A percentile compares a stretch with the other conserved stretches of the same genome.
Evolutionary conservation across 2,797 vertebrate species (phyloP).

Genomic region (Tokudaia tokunoshimensis): DNA sequence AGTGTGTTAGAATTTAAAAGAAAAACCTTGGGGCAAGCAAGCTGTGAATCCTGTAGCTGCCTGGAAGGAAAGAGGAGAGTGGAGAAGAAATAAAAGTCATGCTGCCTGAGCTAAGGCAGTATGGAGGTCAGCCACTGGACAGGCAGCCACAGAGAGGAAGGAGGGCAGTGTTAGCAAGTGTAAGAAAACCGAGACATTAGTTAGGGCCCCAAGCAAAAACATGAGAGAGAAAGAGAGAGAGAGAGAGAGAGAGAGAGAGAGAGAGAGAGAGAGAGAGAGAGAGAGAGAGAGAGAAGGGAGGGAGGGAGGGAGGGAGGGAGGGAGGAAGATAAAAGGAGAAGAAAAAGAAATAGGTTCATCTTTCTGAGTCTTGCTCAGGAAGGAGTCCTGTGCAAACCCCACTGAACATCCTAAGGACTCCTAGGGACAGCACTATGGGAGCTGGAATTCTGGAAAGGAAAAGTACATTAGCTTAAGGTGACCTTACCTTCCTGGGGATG

Average conservation of each 20-base stretch:
- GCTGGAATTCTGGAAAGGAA: not conserved
- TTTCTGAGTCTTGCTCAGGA: not conserved
- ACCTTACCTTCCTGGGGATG: not conserved
- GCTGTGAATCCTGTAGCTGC: not conserved
- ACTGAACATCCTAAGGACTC: not conserved
- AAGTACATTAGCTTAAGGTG: not conserved
- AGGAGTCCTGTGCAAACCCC: not conserved
- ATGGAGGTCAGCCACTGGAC: too few relatives aligned
- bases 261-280: too few relatives aligned
- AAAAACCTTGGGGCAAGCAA: not conserved
- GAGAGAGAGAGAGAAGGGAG: fast-evolving
- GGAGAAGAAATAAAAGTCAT: not conserved
- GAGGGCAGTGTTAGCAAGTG: not conserved
- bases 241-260: fast-evolving
- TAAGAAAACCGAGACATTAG: not conserved
- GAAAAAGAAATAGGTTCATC: not conserved
- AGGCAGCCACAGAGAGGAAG: not conserved
- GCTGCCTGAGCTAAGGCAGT: not conserved
- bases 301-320: too few relatives aligned
- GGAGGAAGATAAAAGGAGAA: not conserved
- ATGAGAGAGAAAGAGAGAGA: too few relatives aligned
- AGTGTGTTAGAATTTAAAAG: not conserved
- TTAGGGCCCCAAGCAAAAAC: not conserved
- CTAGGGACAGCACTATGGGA: not conserved
- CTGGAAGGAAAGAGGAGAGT: not conserved